Evolutionary conservation across 2,888 invertebrate species (phyloP).

Genomic region (Elysia crispata): DNA sequence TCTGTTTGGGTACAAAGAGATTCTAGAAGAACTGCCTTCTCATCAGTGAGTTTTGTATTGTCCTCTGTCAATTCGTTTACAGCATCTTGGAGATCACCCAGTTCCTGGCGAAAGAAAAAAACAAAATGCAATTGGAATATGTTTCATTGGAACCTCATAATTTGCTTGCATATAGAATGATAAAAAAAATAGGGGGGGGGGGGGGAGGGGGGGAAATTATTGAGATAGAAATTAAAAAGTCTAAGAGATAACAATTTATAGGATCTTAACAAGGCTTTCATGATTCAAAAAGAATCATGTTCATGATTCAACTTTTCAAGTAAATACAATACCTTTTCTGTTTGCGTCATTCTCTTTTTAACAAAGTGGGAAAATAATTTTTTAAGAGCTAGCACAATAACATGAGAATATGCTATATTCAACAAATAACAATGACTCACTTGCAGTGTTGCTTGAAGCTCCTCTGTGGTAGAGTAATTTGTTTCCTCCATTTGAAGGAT

Average conservation of each 20-base stretch:
- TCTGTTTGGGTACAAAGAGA: slow-evolving; percentile 94
- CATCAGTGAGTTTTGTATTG: slow-evolving; percentile 89
- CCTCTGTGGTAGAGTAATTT: slow-evolving; percentile 82
- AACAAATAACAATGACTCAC: slow-evolving; percentile 80
- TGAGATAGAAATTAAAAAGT: too few relatives aligned
- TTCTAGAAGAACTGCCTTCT: slow-evolving; percentile 92
- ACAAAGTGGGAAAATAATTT: too few relatives aligned
- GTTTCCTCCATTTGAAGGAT: slow-evolving; percentile 95
- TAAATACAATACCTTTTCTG: too few relatives aligned
- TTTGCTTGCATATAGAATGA: background rate
- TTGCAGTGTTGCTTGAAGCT: slow-evolving; percentile 90
- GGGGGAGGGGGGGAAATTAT: too few relatives aligned
- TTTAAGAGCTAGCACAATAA: too few relatives aligned
- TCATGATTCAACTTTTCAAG: too few relatives aligned
- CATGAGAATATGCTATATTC: too few relatives aligned
- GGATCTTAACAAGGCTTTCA: too few relatives aligned
- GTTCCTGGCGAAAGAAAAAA: slow-evolving; percentile 29
- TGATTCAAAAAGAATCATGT: too few relatives aligned
- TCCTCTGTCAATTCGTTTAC: slow-evolving; percentile 91
- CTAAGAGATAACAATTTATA: too few relatives aligned
- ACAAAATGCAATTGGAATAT: background rate
- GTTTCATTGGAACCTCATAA: background rate
- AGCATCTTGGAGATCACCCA: slow-evolving; percentile 89
- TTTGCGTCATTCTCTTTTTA: too few relatives aligned
- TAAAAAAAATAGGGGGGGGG: too few relatives aligned